These are phyloP conservation scores for Habropoda laboriosa DNA, from an alignment of 1,140 invertebrate genomes.

Conservation along the genomic window DNA sequence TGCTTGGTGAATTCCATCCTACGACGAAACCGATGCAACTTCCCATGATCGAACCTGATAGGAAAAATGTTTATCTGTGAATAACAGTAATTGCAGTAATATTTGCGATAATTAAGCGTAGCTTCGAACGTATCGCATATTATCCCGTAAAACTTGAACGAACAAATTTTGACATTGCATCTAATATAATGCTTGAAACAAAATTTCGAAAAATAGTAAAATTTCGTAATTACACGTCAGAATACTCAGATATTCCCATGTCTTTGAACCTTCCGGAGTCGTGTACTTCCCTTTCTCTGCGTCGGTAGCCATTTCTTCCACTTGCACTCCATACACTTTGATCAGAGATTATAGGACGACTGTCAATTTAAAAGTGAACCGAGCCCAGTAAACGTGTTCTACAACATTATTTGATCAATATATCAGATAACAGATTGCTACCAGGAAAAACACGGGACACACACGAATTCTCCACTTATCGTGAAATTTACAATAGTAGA, in stretches of 20 bases:
- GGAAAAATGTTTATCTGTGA: too few relatives aligned
- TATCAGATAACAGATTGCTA: neutral
- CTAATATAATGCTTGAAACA: too few relatives aligned
- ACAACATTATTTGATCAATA: neutral
- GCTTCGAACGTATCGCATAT: too few relatives aligned
- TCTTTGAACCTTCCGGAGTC: conserved; percentile 56
- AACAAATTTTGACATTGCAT: too few relatives aligned
- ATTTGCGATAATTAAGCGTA: too few relatives aligned
- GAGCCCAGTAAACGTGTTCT: neutral
- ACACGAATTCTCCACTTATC: neutral
- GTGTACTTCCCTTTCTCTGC: conserved; percentile 56
- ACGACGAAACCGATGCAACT: conserved; percentile 70
- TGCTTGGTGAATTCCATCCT: conserved; percentile 80
- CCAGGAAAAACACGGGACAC: neutral
- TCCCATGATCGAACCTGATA: conserved; percentile 53
- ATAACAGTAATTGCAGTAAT: too few relatives aligned
- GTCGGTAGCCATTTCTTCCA: conserved; percentile 23
- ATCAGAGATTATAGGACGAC: neutral
- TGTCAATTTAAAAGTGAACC: neutral
- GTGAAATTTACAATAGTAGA: neutral
- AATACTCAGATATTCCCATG: conserved; percentile 58
- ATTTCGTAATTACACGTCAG: conserved; percentile 55
- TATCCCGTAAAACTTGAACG: too few relatives aligned
- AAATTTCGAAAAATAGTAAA: too few relatives aligned
- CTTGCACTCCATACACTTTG: neutral